phyloP scores from a whole-genome alignment of 1,140 invertebrate genomes.

The Lepidotrigona ventralis region DNA sequence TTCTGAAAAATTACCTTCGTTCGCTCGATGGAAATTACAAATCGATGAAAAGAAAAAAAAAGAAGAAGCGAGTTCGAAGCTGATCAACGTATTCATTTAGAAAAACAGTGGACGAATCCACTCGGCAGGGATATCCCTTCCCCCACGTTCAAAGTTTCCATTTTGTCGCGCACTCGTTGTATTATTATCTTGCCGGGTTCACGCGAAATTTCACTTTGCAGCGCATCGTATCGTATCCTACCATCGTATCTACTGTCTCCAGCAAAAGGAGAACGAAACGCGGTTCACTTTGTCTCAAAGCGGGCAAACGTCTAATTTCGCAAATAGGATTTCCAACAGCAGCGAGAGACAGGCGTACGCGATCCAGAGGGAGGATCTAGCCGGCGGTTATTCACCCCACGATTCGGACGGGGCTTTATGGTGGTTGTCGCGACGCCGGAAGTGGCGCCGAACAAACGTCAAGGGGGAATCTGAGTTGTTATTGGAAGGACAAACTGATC shows the following conservation, averaged over 20 bases:
- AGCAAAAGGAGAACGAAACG: neutral
- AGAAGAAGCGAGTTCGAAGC: too few relatives aligned
- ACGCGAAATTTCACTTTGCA: neutral
- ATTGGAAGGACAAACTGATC: constrained; percentile 28
- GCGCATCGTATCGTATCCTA: neutral
- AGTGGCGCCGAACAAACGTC: constrained; percentile 33
- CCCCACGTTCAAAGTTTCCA: neutral
- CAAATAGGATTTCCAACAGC: constrained; percentile 31
- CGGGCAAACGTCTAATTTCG: constrained; percentile 28
- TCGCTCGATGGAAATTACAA: too few relatives aligned
- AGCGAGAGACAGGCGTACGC: too few relatives aligned
- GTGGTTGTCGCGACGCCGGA: constrained; percentile 44
- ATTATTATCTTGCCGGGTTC: neutral
- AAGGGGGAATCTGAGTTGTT: constrained; percentile 34
- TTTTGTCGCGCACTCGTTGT: too few relatives aligned
- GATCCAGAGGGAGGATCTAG: neutral
- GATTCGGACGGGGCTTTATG: constrained; percentile 23
- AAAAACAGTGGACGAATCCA: neutral
- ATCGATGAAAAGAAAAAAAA: too few relatives aligned
- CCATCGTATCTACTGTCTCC: neutral
- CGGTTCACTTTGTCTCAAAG: constrained; percentile 25
- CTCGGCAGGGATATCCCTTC: neutral
- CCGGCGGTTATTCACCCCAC: constrained; percentile 42
- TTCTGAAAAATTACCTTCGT: too few relatives aligned
- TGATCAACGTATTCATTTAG: neutral